Conservation (phyloP, 1,140 invertebrate genomes). For the Pogonus chalceus region DNA sequence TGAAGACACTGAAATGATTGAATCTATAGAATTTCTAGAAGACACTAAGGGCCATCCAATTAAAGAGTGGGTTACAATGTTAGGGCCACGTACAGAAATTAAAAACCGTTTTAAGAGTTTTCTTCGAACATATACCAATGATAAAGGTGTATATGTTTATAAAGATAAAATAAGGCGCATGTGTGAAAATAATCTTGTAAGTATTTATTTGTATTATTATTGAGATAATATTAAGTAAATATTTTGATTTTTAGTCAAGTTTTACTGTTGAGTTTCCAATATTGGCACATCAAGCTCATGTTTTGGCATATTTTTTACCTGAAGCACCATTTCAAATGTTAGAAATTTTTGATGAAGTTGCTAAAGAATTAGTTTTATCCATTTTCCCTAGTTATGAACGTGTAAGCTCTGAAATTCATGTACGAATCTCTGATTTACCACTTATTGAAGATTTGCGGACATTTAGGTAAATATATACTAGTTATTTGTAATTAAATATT, state of each 20-base stretch:
- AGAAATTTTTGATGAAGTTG: constrained; percentile 90
- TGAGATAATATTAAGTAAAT: constrained; percentile 7
- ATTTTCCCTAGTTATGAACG: constrained; percentile 95
- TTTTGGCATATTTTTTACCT: constrained; percentile 91
- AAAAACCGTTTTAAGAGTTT: constrained; percentile 95
- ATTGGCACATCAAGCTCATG: constrained; percentile 81
- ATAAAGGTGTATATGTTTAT: constrained; percentile 80
- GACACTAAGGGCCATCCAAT: constrained; percentile 87
- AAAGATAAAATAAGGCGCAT: constrained; percentile 88
- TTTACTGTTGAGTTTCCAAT: constrained; percentile 91
- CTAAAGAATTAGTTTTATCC: constrained; percentile 85
- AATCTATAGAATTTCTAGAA: constrained; percentile 96
- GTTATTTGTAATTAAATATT: constrained; percentile 4
- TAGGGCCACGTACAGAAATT: constrained; percentile 93
- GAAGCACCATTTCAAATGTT: constrained; percentile 96
- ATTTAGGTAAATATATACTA: constrained; percentile 51
- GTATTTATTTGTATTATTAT: constrained; percentile 8
- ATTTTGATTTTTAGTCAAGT: constrained; percentile 51
- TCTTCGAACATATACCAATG: constrained; percentile 79
- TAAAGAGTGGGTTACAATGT: constrained; percentile 92
- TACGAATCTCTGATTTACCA: constrained; percentile 89
- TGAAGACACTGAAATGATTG: constrained; percentile 77
- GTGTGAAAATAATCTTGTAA: constrained; percentile 77
- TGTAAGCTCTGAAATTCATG: constrained; percentile 86
- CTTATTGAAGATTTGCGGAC: constrained; percentile 92